Evolutionary conservation across 2,888 invertebrate genomes (phyloP).

Genomic region (Cataglyphis cursor): DNA sequence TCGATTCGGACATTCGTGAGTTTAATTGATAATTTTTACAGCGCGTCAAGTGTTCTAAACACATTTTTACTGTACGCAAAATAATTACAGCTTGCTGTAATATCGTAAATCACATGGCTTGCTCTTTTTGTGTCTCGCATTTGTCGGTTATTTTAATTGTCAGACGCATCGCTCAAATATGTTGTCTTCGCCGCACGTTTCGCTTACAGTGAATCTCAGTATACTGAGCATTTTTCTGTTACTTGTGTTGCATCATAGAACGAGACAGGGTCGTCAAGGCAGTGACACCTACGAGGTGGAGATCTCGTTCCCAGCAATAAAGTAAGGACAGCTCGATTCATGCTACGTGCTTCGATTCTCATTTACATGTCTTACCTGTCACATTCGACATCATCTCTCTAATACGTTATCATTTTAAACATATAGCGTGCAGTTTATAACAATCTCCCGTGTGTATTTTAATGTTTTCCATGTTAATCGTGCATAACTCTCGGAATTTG

Average conservation of each 20-base stretch:
- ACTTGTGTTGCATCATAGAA: conserved; percentile 89
- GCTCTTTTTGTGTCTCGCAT: neutral
- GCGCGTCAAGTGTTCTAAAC: neutral
- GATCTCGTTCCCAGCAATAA: conserved; percentile 96
- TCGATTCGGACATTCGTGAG: neutral
- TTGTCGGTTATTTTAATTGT: conserved; percentile 3
- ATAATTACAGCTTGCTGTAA: neutral
- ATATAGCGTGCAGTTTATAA: conserved; percentile 5
- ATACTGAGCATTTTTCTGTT: conserved; percentile 71
- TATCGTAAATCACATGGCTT: conserved; percentile 23
- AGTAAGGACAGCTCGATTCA: conserved; percentile 89
- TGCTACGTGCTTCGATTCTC: conserved; percentile 58
- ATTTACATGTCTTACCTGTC: conserved; percentile 67
- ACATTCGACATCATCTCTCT: conserved; percentile 65
- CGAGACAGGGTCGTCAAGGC: conserved; percentile 94
- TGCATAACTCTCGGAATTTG: conserved; percentile 23
- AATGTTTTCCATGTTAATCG: neutral
- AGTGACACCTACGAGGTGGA: conserved; percentile 97
- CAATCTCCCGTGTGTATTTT: neutral
- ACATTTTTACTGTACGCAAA: neutral
- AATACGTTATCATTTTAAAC: conserved; percentile 62
- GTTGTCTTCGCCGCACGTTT: neutral
- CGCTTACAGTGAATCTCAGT: conserved; percentile 44
- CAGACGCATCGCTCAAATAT: neutral
- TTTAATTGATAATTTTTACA: conserved; percentile 38